Base-by-base conservation (phyloP, 1,140 invertebrate genomes). In the Ridgeia piscesae region DNA sequence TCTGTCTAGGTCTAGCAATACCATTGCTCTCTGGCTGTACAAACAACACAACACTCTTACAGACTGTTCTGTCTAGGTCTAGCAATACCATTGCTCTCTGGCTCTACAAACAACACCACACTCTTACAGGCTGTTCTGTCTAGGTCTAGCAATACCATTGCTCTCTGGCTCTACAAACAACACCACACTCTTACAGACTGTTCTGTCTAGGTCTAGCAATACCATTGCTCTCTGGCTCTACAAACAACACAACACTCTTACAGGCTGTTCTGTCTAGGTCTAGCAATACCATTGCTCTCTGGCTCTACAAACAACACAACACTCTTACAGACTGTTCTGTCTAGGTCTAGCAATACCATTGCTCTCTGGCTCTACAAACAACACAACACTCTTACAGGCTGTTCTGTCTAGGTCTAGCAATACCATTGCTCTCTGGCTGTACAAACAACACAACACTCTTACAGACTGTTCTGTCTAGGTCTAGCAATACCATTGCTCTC, bases 11-110 rank as follows among this genome's bases (percentile, higher is more conserved):
- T n/a, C n/a, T 42, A 4, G 11, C 42, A 42, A 42, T 42, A 42
- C 42, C 42, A 42, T 11, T 42, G 42, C 42, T 42, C 42, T 42
- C 42, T 42, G 42, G 42, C 42, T 42, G 4, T 42, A 42, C 42
- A 42, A 42, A 89, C 17, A 2, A 89, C 17, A n/a, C 88, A 89
- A 8, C 34, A n/a, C 34, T 33, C 88, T 89, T n/a, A n/a, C 9
- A 95, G 93, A 92, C 95, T 93, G 91, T 92, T 88, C 91, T 93
- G 89, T 89, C 31, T n/a, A n/a, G n/a, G n/a, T n/a, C n/a, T 17
- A 4, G 2, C 33, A 1, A 93, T 48, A 88, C 33, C 89, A 34
- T 77, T 77, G 58, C 27, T 77, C 58, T 77, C 58, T 27, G 58
- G 58, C 58, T 77, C 58, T 77, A 77, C 58, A 77, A 77, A 77